A percentile compares a stretch with the other conserved stretches of the same genome.
Conservation (phyloP, 2,888 invertebrate species). For the Panopea generosa region DNA sequence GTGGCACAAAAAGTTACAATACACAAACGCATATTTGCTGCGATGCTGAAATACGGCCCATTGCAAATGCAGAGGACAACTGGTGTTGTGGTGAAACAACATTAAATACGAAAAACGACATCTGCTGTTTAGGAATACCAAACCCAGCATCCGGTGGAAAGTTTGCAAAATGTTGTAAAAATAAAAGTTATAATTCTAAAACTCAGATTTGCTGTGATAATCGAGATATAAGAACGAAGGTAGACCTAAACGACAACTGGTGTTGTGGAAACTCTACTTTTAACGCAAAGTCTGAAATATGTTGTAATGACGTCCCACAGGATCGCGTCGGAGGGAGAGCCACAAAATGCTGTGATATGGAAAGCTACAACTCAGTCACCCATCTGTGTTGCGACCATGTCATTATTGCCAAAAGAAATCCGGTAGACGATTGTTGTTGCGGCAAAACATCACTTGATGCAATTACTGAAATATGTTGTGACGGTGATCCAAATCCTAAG, state of each 20-base stretch:
- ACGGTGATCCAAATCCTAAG: slow-evolving; percentile 30
- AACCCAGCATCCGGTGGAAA: slow-evolving; percentile 25
- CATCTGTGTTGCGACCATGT: slow-evolving; percentile 53
- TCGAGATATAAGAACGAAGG: slow-evolving; percentile 25
- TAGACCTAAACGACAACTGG: slow-evolving; percentile 30
- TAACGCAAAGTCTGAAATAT: slow-evolving; percentile 43
- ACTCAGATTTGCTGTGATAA: slow-evolving; percentile 45
- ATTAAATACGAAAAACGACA: slow-evolving; percentile 40
- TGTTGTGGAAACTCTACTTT: slow-evolving; percentile 47
- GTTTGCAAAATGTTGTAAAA: slow-evolving; percentile 43
- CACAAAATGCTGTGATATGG: slow-evolving; percentile 39
- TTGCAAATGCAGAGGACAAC: slow-evolving; percentile 32
- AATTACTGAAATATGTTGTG: slow-evolving; percentile 41
- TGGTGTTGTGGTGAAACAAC: slow-evolving; percentile 54
- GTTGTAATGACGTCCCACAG: slow-evolving; percentile 32
- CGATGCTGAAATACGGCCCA: slow-evolving; percentile 29
- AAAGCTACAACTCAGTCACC: slow-evolving; percentile 22
- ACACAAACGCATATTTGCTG: slow-evolving; percentile 45
- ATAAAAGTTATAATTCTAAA: slow-evolving; percentile 30
- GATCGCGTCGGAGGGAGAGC: slow-evolving; percentile 24
- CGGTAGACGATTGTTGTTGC: slow-evolving; percentile 52
- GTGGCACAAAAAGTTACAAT: slow-evolving; percentile 48
- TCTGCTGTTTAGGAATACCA: slow-evolving; percentile 42
- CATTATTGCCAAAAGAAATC: slow-evolving; percentile 28
- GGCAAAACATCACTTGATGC: slow-evolving; percentile 49